Evolutionary conservation across 2,888 invertebrate genomes (phyloP), one percentile per base, ranked within the genome.

Genomic region (Eumacrocentrus americanus): DNA sequence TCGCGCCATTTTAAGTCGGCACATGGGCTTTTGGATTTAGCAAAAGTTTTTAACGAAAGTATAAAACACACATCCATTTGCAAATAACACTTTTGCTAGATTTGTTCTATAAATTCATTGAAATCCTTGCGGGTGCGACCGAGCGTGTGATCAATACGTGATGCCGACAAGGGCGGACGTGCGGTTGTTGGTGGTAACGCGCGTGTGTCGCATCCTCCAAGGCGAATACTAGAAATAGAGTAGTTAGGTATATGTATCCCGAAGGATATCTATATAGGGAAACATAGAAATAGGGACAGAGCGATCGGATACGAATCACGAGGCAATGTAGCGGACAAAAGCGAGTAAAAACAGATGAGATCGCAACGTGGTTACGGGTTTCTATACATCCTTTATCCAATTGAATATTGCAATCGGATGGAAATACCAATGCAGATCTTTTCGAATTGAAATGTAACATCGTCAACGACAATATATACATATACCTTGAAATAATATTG

Each of bases 121-220:
- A 50, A 50, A 35, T 53, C 40, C 53, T 38, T 42, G 48, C 47
- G 35, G 46, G 53, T 56, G 56, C 58, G 60, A 62, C 66, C 60
- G 37, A 65, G 61, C 63, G 59, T 66, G 52, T 67, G 62, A 67
- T 67, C 67, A 64, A 67, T 67, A 65, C 53, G 58, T 58, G 53
- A 40, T 34, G 20, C 18, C 18, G 18, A 42, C 34, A 44, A 44
- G 44, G 44, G 54, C 53, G 35, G 52, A 54, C 54, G 50, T 50
- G 50, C 50, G 14, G 50, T 29, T 29, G 35, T 29, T 25, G n/a
- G 29, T 29, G 9, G 29, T 29, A 29, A 29, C 29, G 29, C 29
- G 29, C 29, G 29, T 29, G 29, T 29, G 29, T 29, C 29, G 29
- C 29, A 29, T 29, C 29, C 9, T 29, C 29, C 29, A 4, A 29